Conservation (phyloP, 2,113 vertebrate species). For the Jaculus jaculus region DNA sequence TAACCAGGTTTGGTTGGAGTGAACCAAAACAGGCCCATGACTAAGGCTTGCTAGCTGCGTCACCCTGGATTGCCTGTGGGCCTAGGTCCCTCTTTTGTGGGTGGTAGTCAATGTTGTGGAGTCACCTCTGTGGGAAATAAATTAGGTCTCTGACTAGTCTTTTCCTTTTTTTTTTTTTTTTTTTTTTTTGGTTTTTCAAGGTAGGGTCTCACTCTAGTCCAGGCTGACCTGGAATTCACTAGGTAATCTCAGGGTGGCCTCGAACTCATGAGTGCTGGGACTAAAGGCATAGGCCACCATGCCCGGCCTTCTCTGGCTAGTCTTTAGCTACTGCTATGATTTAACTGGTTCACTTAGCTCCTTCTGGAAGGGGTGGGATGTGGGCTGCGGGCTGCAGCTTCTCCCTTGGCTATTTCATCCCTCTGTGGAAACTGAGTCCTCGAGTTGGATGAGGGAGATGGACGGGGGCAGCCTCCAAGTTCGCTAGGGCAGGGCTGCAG, state of each 20-base stretch:
- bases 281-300: too few species aligned
- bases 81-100: background rate
- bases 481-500: background rate
- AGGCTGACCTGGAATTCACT: too few species aligned
- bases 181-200: too few species aligned
- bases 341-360: background rate
- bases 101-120: background rate
- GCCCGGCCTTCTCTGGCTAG: background rate
- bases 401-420: background rate
- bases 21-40: background rate
- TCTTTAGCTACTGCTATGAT: background rate
- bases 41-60: background rate
- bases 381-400: background rate
- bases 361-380: background rate
- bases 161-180: too few species aligned
- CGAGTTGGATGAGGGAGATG: background rate
- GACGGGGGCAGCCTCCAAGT: background rate
- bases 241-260: too few species aligned
- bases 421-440: background rate
- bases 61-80: background rate
- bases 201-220: too few species aligned
- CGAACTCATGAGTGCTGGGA: too few species aligned
- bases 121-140: background rate
- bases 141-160: background rate
- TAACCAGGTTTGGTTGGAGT: background rate